These are phyloP conservation scores for Copidosoma aretas DNA, from an alignment of 2,888 invertebrate species.

Conservation along the genomic window DNA sequence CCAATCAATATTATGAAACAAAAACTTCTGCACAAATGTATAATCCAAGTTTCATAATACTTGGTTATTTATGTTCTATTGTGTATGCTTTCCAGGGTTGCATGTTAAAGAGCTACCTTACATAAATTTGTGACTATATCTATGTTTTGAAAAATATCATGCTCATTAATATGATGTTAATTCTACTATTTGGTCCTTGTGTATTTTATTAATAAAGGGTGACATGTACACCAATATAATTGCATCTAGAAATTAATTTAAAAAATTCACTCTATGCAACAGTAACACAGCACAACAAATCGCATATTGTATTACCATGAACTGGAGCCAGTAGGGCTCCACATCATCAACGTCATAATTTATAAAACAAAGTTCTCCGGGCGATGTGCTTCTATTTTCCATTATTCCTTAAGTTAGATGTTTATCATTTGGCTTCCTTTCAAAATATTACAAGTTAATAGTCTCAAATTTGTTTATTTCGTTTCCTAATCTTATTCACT, in stretches of 20 bases:
- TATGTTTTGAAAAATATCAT: background rate
- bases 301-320: constrained; percentile 33
- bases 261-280: background rate
- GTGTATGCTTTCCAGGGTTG: no score
- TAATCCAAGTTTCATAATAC: no score
- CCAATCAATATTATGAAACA: no score
- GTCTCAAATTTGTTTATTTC: background rate
- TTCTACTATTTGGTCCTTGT: background rate
- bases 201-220: background rate
- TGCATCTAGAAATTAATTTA: background rate
- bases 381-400: constrained; percentile 36
- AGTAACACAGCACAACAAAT: background rate
- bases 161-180: background rate
- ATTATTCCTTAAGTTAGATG: constrained; percentile 32
- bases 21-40: no score
- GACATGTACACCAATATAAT: background rate
- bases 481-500: background rate
- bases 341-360: constrained; percentile 39
- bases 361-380: constrained; percentile 37
- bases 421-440: constrained; percentile 29
- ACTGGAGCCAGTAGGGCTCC: constrained; percentile 42
- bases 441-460: constrained; percentile 24
- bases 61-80: no score
- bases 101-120: no score
- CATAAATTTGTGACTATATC: background rate